Evolutionary conservation across 2,113 vertebrate genomes (phyloP).

Genomic region (Takifugu bimaculatus): DNA sequence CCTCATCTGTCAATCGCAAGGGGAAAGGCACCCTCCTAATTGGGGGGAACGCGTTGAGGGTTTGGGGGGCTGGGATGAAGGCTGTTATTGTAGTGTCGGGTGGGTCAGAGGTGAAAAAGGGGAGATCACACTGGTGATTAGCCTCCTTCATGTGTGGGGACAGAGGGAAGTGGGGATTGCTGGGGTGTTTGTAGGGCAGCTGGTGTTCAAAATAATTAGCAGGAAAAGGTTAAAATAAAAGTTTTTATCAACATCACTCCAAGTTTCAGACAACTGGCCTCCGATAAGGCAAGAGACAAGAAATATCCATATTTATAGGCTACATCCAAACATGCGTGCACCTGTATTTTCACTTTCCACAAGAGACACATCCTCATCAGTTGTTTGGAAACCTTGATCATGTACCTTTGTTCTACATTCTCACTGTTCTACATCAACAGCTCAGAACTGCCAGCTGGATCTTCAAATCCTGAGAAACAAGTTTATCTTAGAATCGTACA

Average conservation of each 20-base stretch:
- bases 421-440: slow-evolving; percentile 2
- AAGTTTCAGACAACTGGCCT: slow-evolving; percentile 13
- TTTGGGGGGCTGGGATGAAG: slow-evolving; percentile 50
- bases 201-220: slow-evolving; percentile 59
- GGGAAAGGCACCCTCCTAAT: slow-evolving; percentile 69
- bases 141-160: slow-evolving; percentile 54
- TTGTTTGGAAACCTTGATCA: not conserved
- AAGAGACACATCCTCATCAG: not conserved
- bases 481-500: slow-evolving; percentile 2
- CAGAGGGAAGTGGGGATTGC: slow-evolving; percentile 20
- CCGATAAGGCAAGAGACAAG: not conserved
- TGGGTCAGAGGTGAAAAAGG: slow-evolving; percentile 67
- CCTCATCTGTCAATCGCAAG: slow-evolving; percentile 71
- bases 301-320: too few relatives aligned
- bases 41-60: slow-evolving; percentile 47
- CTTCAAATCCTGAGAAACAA: slow-evolving; percentile 4
- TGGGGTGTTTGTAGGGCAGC: slow-evolving; percentile 30
- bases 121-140: slow-evolving; percentile 70
- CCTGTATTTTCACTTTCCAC: not conserved
- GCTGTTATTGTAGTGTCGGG: slow-evolving; percentile 72
- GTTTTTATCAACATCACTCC: slow-evolving; percentile 10
- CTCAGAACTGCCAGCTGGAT: slow-evolving; percentile 18
- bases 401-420: not conserved
- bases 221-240: slow-evolving; percentile 13
- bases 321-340: too few relatives aligned